Base-by-base conservation (phyloP, 2,888 invertebrate species). In the Omphaloscelis lunosa region DNA sequence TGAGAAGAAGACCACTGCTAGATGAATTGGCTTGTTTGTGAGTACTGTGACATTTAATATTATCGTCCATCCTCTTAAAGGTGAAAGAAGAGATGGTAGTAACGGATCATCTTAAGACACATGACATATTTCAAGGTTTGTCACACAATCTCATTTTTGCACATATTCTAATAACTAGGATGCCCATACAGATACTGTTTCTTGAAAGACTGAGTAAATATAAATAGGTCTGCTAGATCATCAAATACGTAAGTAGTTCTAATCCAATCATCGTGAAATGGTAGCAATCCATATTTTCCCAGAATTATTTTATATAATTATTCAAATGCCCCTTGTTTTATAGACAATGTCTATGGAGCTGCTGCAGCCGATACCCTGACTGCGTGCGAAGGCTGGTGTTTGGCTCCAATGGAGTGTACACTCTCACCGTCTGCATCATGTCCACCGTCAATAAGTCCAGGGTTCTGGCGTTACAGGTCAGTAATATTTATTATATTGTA, bases 11-110 rank as follows among this genome's bases (percentile, higher is more conserved):
- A 81, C 98, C 98, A 0, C 97, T 99, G 77, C 96, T 99, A 56
- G 99, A 99, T 93, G 99, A 99, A 94, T 97, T 99, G 86, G 98
- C 99, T 79, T 99, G 99, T 93, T 97, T 99, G 95, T 97, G 87
- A 97, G 97, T 96, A 82, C 0, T 0, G 5, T 20, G 8, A n/a
- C 15, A 1, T 53, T 61, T 5, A 11, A 20, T 61, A 20, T 20
- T 9, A 29, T 59, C 9, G 17, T 59, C 4, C 4, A 9, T 20
- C 29, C 29, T 29, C 29, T 58, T 58, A 20, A 20, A 9, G 9
- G 20, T 29, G 1, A 9, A 29, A 8, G 5, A 56, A 41, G 39
- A 39, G 17, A 20, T 4, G 34, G 11, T 2, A 17, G 23, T 68
- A 9, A 67, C 4, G 48, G 12, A 29, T 51, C 9, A 29, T 29